Evolutionary conservation across 2,797 vertebrate genomes (phyloP), one percentile per base, ranked within the genome.

Genomic region (Cygnus olor): DNA sequence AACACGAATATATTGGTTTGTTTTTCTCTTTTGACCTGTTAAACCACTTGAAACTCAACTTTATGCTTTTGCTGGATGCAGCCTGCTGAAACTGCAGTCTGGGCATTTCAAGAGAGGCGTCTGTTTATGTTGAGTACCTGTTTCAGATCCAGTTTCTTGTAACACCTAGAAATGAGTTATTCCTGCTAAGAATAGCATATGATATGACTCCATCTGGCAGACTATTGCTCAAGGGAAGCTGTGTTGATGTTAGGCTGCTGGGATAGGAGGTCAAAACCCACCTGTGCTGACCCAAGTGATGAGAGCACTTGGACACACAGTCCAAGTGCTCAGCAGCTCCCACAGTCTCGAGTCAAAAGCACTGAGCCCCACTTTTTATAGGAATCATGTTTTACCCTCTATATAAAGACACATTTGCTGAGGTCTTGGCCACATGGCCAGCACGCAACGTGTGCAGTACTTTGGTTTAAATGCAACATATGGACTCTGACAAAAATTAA

Each of bases 1-100:
- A 49, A 40, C 64, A 28, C 74, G 53, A 97, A 93, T 94, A 73
- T 74, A 77, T 88, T 76, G 60, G 85, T 95, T 79, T 96, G 71
- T 89, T 93, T 57, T 65, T 80, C 85, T 86, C 71, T 64, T 95
- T 84, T 85, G 53, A 94, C 77, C 80, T 45, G 34, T 49, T 86
- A 90, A 94, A 90, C 80, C 78, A 65, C 88, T 85, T 90, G 80
- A 95, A 94, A 71, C 74, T 66, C 78, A 44, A 49, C 77, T 81
- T 86, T 36, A 24, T 69, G 85, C 65, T 89, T 93, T 91, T 72
- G 17, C 85, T 84, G 73, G 65, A 58, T 1, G 1, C 49, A 54
- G 45, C 18, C 80, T 88, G 80, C 88, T 95, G 88, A 94, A 94
- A 40, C 83, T 58, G 90, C 85, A 88, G 49, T 93, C 73, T 14